phyloP scores from a whole-genome alignment of 2,888 invertebrate species.

The Lacanobia oleracea region DNA sequence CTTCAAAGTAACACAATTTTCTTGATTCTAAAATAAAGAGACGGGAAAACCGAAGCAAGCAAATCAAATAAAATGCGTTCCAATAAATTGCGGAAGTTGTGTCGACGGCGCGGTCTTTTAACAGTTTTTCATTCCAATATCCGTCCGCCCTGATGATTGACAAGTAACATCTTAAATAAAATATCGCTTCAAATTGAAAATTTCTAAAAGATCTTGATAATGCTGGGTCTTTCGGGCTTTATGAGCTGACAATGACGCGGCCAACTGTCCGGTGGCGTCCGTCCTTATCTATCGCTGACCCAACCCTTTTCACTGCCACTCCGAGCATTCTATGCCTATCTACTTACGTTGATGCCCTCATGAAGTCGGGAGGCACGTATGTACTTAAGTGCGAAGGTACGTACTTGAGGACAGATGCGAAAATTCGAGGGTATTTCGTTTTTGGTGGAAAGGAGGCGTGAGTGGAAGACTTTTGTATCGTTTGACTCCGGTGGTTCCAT shows the following conservation, averaged over 20 bases:
- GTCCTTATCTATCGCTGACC: slow-evolving; percentile 84
- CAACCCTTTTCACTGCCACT: slow-evolving; percentile 87
- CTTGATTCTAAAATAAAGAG: background rate
- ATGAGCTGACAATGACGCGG: slow-evolving; percentile 85
- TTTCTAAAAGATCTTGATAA: slow-evolving; percentile 82
- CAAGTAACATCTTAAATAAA: slow-evolving; percentile 59
- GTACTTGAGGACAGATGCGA: slow-evolving; percentile 33
- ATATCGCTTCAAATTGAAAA: slow-evolving; percentile 82
- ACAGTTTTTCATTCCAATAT: slow-evolving; percentile 55
- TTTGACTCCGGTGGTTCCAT: background rate
- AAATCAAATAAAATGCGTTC: slow-evolving; percentile 46
- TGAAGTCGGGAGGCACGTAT: slow-evolving; percentile 66
- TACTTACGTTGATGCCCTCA: slow-evolving; percentile 70
- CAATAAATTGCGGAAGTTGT: slow-evolving; percentile 53
- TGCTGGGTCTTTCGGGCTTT: slow-evolving; percentile 80
- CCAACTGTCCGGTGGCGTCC: slow-evolving; percentile 76
- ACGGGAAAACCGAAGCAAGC: slow-evolving; percentile 11
- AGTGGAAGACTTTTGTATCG: slow-evolving; percentile 6
- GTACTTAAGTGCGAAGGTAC: slow-evolving; percentile 41
- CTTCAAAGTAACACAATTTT: slow-evolving; percentile 7
- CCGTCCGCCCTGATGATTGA: slow-evolving; percentile 45
- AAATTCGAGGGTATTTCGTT: slow-evolving; percentile 27
- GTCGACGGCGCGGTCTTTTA: slow-evolving; percentile 27
- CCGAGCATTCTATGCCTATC: slow-evolving; percentile 69
- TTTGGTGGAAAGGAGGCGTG: background rate